Percentiles rank a stretch among this genome's conserved stretches.
phyloP scores from a whole-genome alignment of 2,888 invertebrate species.

The Rhyacophila evoluta region DNA sequence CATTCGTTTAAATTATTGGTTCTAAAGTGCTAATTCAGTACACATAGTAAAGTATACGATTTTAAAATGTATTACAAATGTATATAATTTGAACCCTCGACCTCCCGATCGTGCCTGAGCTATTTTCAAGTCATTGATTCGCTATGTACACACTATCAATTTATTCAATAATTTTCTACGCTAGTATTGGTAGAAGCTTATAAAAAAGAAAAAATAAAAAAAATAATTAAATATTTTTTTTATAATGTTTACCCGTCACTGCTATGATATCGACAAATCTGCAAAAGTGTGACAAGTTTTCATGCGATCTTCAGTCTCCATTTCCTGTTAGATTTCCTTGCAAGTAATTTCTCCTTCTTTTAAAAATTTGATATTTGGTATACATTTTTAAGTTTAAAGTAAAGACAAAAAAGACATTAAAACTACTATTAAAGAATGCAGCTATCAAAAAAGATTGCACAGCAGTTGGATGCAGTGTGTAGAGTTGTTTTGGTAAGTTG shows the following conservation, averaged over 20 bases:
- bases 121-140: not conserved
- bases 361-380: too few species aligned
- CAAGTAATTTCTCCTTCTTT: not conserved
- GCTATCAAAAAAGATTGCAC: constrained; percentile 30
- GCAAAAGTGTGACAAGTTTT: not conserved
- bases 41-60: too few species aligned
- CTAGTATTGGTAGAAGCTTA: not conserved
- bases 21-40: too few species aligned
- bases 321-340: not conserved
- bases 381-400: too few species aligned
- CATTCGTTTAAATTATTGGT: too few species aligned
- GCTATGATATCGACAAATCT: not conserved
- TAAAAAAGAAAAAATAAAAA: not conserved
- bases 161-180: not conserved
- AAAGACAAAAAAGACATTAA: too few species aligned
- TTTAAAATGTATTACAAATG: too few species aligned
- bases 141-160: not conserved
- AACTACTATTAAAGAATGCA: not conserved
- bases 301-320: not conserved
- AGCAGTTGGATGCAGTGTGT: constrained; percentile 29
- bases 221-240: not conserved
- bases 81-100: too few species aligned
- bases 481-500: constrained; percentile 36
- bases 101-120: too few species aligned
- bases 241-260: not conserved